phyloP scores from a whole-genome alignment of 1,140 invertebrate genomes.

The Chrysomallon squamiferum region DNA sequence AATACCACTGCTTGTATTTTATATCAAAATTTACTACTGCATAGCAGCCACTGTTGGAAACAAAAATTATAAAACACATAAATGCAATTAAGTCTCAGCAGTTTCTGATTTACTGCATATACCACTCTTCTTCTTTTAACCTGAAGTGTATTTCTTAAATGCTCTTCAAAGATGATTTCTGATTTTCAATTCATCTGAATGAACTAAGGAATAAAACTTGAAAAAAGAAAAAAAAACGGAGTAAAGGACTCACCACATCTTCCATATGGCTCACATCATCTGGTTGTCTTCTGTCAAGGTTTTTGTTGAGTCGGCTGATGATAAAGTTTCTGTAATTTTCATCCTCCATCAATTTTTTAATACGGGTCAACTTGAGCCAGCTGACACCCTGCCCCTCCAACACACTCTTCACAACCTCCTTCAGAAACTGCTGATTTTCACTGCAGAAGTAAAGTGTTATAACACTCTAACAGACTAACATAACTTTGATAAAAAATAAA shows the following conservation, averaged over 20 bases:
- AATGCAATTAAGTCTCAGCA: too few relatives aligned
- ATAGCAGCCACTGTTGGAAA: too few relatives aligned
- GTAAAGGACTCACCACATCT: constrained; percentile 93
- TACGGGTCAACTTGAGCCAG: constrained; percentile 92
- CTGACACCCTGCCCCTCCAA: constrained; percentile 95
- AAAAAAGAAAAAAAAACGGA: too few relatives aligned
- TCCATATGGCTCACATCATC: constrained; percentile 94
- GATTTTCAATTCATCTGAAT: too few relatives aligned
- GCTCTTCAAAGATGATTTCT: too few relatives aligned
- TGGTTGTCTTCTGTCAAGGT: constrained; percentile 89
- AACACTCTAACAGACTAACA: background rate
- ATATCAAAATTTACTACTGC: too few relatives aligned
- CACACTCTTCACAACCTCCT: constrained; percentile 87
- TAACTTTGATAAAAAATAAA: background rate
- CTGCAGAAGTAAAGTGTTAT: constrained; percentile 61
- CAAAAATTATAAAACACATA: too few relatives aligned
- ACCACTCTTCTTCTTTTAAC: too few relatives aligned
- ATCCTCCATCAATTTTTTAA: constrained; percentile 98
- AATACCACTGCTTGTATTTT: too few relatives aligned
- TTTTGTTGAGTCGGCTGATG: constrained; percentile 92
- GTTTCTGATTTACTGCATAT: too few relatives aligned
- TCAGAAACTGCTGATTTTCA: constrained; percentile 70
- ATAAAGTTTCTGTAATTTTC: constrained; percentile 97
- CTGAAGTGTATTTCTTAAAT: too few relatives aligned
- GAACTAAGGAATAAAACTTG: too few relatives aligned